These are phyloP conservation scores for Tragelaphus eurycerus DNA, from an alignment of 2,797 vertebrate genomes.

Conservation along the genomic window DNA sequence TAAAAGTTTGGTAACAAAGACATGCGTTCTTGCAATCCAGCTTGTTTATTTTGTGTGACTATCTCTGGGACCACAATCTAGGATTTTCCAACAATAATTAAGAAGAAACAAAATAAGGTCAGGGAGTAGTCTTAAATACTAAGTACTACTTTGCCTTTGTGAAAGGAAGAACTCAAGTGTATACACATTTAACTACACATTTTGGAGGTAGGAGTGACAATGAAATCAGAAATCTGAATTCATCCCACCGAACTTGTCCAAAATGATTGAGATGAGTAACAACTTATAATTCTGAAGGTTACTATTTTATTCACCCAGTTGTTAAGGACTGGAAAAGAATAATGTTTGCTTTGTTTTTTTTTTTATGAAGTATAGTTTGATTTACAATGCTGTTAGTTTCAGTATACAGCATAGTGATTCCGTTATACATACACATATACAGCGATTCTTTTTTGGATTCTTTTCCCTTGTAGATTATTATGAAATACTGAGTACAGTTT, in stretches of 20 bases:
- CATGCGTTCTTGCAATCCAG: background rate
- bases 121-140: background rate
- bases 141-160: background rate
- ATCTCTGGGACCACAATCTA: background rate
- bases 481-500: background rate
- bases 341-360: background rate
- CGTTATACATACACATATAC: background rate
- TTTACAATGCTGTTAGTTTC: background rate
- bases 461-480: background rate
- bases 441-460: background rate
- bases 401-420: background rate
- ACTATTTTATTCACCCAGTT: background rate
- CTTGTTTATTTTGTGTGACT: background rate
- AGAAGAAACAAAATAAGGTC: constrained; percentile 29
- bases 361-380: background rate
- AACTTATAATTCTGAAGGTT: background rate
- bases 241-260: background rate
- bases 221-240: constrained; percentile 45
- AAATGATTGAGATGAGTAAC: background rate
- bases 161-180: constrained; percentile 12
- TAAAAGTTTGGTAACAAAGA: background rate
- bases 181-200: background rate
- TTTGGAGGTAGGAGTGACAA: background rate
- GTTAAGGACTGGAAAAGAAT: background rate
- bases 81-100: constrained; percentile 19